Evolutionary conservation across 2,797 vertebrate genomes (phyloP).

Genomic region (Crenuchus spilurus): DNA sequence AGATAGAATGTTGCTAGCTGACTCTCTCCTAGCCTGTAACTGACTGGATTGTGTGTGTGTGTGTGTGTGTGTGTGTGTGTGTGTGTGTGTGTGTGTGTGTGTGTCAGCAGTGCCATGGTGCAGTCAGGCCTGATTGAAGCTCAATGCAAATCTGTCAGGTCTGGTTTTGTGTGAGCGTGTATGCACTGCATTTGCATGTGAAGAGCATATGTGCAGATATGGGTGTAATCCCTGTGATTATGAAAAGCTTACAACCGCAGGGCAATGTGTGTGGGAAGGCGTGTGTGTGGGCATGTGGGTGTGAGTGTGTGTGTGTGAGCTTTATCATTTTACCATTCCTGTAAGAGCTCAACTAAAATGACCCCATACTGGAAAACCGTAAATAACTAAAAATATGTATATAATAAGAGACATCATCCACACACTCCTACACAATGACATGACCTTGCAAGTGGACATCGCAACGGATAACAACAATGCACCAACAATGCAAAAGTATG

Average conservation of each 20-base stretch:
- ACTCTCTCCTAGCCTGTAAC: too few relatives aligned
- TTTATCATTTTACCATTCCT: too few relatives aligned
- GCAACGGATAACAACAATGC: too few relatives aligned
- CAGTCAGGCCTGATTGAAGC: conserved; percentile 25
- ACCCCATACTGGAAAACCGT: too few relatives aligned
- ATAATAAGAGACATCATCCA: too few relatives aligned
- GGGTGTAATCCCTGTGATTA: conserved; percentile 48
- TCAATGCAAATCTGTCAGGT: conserved; percentile 39
- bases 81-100: background rate
- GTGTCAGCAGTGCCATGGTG: background rate
- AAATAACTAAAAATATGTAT: too few relatives aligned
- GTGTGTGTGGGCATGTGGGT: background rate
- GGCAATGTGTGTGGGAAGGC: background rate
- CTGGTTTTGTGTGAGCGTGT: background rate
- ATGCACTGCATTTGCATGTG: conserved; percentile 35
- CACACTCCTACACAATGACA: too few relatives aligned
- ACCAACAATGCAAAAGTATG: too few relatives aligned
- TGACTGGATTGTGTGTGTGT: too few relatives aligned
- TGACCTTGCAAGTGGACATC: too few relatives aligned
- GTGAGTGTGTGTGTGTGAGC: background rate
- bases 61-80: too few relatives aligned
- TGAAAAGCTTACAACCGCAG: conserved; percentile 39
- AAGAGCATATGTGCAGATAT: conserved; percentile 36
- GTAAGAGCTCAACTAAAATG: background rate
- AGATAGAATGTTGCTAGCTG: too few relatives aligned